Evolutionary conservation across 2,113 vertebrate genomes (phyloP).

Genomic region (Nibea albiflora): DNA sequence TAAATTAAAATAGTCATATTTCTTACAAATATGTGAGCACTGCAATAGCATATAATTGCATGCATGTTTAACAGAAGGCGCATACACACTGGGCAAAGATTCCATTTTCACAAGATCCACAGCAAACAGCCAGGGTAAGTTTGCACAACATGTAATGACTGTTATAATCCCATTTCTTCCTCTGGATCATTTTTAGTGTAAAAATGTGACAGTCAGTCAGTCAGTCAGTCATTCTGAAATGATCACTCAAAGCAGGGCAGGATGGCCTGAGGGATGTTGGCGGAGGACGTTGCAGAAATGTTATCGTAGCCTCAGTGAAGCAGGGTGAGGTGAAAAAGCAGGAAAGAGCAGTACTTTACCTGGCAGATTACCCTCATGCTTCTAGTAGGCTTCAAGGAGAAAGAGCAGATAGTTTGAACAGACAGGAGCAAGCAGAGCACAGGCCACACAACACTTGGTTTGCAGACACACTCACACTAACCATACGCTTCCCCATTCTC

Average conservation of each 20-base stretch:
- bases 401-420: conserved; percentile 94
- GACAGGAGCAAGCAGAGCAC: conserved; percentile 86
- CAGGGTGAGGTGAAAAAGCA: conserved; percentile 80
- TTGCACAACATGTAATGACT: conserved; percentile 43
- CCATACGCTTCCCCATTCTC: background rate
- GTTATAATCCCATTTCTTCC: conserved; percentile 37
- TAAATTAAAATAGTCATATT: conserved; percentile 56
- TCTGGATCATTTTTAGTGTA: conserved; percentile 50
- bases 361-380: conserved; percentile 99
- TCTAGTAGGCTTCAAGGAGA: conserved; percentile 99
- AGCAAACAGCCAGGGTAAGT: conserved; percentile 59
- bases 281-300: conserved; percentile 76
- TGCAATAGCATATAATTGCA: conserved; percentile 46
- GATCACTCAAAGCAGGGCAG: conserved; percentile 51
- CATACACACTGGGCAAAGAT: conserved; percentile 71
- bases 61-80: conserved; percentile 63
- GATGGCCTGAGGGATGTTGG: conserved; percentile 62
- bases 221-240: conserved; percentile 51
- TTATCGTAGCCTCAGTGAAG: conserved; percentile 78
- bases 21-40: conserved; percentile 65
- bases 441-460: conserved; percentile 69
- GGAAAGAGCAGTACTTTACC: conserved; percentile 93
- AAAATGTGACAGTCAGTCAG: conserved; percentile 33
- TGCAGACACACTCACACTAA: conserved; percentile 37
- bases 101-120: conserved; percentile 78